Percentiles rank a stretch among this genome's conserved stretches.
Conservation (phyloP, 2,888 invertebrate genomes). For the Carcina quercana region DNA sequence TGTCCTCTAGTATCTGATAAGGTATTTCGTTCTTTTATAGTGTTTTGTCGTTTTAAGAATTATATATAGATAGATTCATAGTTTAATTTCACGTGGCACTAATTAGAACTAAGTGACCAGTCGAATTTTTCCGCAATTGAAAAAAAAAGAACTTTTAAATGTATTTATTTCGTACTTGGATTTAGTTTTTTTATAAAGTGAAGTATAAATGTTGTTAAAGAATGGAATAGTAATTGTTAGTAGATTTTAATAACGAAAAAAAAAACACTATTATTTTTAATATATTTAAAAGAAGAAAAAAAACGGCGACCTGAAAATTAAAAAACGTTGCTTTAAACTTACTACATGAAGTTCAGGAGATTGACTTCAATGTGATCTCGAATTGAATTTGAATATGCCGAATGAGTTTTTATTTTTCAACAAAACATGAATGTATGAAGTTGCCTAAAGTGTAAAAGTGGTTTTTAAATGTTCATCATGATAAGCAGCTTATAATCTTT, state of each 20-base stretch:
- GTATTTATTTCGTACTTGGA: constrained; percentile 9
- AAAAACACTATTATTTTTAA: constrained; percentile 13
- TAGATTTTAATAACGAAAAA: constrained; percentile 18
- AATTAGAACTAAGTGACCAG: constrained; percentile 14
- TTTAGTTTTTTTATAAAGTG: constrained; percentile 16
- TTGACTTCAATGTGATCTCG: constrained; percentile 64
- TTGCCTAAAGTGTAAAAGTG: no score
- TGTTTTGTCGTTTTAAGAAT: constrained; percentile 16
- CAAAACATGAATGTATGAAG: constrained; percentile 1
- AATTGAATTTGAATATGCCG: constrained; percentile 52
- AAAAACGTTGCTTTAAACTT: constrained; percentile 59
- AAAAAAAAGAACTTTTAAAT: constrained; percentile 1
- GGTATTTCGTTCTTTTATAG: constrained; percentile 13
- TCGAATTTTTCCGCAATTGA: constrained; percentile 7
- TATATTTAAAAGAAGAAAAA: constrained; percentile 14
- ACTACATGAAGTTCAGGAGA: constrained; percentile 56
- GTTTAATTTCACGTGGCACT: constrained; percentile 18
- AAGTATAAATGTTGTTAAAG: constrained; percentile 23
- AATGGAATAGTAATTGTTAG: constrained; percentile 21
- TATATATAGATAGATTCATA: constrained; percentile 15
- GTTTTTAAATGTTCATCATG: no score
- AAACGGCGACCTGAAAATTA: constrained; percentile 50
- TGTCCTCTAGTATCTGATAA: no score
- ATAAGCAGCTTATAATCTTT: no score
- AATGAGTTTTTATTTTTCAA: constrained; percentile 11